A percentile compares a stretch with the other conserved stretches of the same genome.
Conservation (phyloP, 2,113 vertebrate genomes). For the Heteronetta atricapilla region DNA sequence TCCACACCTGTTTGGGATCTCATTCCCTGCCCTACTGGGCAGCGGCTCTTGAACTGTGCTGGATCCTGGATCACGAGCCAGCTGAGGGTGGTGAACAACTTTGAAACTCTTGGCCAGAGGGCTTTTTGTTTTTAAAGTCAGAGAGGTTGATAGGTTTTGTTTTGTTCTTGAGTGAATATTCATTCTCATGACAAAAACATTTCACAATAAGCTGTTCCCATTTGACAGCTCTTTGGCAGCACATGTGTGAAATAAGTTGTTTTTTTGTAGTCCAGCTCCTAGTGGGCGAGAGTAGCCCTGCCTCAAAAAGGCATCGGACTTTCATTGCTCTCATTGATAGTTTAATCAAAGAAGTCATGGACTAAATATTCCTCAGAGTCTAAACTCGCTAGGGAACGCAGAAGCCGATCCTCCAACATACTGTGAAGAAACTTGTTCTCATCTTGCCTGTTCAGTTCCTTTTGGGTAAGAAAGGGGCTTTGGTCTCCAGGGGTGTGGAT, state of each 20-base stretch:
- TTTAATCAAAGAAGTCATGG: constrained; percentile 7
- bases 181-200: constrained; percentile 51
- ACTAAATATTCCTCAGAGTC: neutral
- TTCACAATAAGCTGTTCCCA: constrained; percentile 50
- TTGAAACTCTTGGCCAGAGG: constrained; percentile 18
- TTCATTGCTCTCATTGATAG: neutral
- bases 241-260: constrained; percentile 7
- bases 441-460: neutral
- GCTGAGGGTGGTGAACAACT: constrained; percentile 8
- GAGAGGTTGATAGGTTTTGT: constrained; percentile 53
- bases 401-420: neutral
- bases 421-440: neutral
- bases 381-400: accelerated
- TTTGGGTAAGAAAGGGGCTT: neutral
- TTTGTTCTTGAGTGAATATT: constrained; percentile 54
- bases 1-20: constrained; percentile 55
- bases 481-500: constrained; percentile 7
- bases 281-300: neutral
- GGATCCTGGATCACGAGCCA: constrained; percentile 9
- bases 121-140: constrained; percentile 42
- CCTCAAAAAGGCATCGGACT: neutral
- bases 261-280: neutral
- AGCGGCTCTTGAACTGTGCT: constrained; percentile 44
- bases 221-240: constrained; percentile 55
- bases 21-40: constrained; percentile 27